These are phyloP conservation scores for Coelogynopora nodosa DNA, from an alignment of 2,888 invertebrate species.

Conservation along the genomic window DNA sequence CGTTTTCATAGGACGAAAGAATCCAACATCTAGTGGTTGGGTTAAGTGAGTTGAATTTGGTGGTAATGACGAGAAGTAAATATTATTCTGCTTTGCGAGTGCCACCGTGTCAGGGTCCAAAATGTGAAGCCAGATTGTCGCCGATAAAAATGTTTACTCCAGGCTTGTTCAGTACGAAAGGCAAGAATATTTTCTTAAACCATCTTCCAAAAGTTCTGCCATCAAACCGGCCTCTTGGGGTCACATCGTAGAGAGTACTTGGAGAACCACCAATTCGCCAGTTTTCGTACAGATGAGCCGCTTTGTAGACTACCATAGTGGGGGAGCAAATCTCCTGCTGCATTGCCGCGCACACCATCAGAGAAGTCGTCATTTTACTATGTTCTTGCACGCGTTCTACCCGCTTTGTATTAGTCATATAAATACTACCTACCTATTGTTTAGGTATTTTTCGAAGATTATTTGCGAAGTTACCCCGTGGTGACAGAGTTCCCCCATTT, in stretches of 20 bases:
- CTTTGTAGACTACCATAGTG: not conserved
- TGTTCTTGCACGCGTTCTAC: too few species aligned
- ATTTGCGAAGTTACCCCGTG: too few species aligned
- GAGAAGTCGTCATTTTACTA: too few species aligned
- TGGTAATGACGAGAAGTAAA: not conserved
- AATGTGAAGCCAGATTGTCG: conserved; percentile 21
- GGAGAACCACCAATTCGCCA: not conserved
- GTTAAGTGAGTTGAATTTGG: conserved; percentile 10
- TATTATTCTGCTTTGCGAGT: conserved; percentile 1
- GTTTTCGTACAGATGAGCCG: not conserved
- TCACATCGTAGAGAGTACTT: not conserved
- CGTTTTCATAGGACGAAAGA: not conserved
- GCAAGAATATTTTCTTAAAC: not conserved
- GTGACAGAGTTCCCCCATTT: too few species aligned
- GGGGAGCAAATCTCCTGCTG: too few species aligned
- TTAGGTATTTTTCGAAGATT: too few species aligned
- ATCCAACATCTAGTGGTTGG: not conserved
- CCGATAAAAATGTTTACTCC: not conserved
- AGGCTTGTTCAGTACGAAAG: not conserved
- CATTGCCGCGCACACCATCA: too few species aligned
- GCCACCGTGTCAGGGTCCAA: not conserved
- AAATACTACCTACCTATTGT: too few species aligned
- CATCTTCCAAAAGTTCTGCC: not conserved
- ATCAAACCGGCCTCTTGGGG: conserved; percentile 4
- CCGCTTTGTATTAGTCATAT: not conserved